Conservation (phyloP, 2,888 invertebrate species). For the Pecten maximus region DNA sequence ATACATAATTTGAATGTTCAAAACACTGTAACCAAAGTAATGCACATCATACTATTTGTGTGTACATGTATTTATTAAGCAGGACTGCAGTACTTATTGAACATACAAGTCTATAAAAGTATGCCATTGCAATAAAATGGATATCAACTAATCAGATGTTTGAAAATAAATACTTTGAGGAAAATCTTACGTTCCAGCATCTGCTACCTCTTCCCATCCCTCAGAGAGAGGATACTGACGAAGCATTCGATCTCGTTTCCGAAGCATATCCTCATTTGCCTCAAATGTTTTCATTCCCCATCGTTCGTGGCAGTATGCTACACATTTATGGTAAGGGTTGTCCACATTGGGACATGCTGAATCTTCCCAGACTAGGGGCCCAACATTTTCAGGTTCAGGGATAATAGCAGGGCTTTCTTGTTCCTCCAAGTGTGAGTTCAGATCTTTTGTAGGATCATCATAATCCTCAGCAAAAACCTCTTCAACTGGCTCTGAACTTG, state of each 20-base stretch:
- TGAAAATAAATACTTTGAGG: too few relatives aligned
- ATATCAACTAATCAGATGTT: too few relatives aligned
- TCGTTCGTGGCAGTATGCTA: constrained; percentile 90
- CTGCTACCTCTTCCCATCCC: constrained; percentile 96
- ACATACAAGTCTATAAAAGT: too few relatives aligned
- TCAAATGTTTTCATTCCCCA: constrained; percentile 79
- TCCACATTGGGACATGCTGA: constrained; percentile 96
- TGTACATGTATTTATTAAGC: too few relatives aligned
- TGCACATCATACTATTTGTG: too few relatives aligned
- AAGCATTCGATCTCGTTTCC: constrained; percentile 89
- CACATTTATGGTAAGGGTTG: constrained; percentile 96
- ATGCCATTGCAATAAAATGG: too few relatives aligned
- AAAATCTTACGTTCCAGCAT: constrained; percentile 87
- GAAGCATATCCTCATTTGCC: constrained; percentile 90
- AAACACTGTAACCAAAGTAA: too few relatives aligned
- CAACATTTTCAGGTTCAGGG: constrained; percentile 56
- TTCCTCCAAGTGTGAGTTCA: constrained; percentile 35
- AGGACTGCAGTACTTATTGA: too few relatives aligned
- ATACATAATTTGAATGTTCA: too few relatives aligned
- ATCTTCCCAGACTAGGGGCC: constrained; percentile 63
- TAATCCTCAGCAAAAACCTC: constrained; percentile 97
- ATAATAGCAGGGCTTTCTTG: constrained; percentile 48
- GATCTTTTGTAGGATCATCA: constrained; percentile 85
- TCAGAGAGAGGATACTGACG: constrained; percentile 94
- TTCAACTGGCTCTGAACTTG: constrained; percentile 84